Percentiles rank a stretch among this genome's conserved stretches.
Conservation (phyloP, 2,113 vertebrate genomes). For the Anhinga rufa region DNA sequence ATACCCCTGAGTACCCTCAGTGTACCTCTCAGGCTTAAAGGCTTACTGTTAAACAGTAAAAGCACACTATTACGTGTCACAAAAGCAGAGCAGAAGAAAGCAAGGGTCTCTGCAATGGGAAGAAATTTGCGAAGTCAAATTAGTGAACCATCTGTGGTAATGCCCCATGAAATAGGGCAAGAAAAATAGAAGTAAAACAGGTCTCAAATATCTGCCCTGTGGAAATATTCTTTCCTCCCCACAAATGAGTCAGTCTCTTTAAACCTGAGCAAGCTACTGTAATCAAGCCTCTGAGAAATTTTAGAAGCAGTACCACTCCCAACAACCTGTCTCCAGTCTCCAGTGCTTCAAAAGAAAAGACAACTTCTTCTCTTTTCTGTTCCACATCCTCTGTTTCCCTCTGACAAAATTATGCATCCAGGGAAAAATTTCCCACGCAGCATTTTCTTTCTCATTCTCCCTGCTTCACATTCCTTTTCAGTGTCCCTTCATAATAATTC, state of each 20-base stretch:
- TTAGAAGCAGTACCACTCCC: not conserved
- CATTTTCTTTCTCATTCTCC: not conserved
- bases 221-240: not conserved
- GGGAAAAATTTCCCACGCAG: not conserved
- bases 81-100: not conserved
- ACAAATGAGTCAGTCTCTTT: not conserved
- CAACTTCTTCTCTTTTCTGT: not conserved
- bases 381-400: not conserved
- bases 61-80: not conserved
- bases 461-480: not conserved
- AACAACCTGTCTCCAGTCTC: not conserved
- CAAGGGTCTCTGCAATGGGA: not conserved
- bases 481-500: not conserved
- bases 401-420: not conserved
- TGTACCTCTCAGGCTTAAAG: not conserved
- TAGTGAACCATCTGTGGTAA: not conserved
- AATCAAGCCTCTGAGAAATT: not conserved
- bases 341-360: not conserved
- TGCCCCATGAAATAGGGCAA: not conserved
- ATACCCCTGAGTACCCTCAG: not conserved
- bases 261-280: not conserved
- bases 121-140: not conserved
- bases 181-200: not conserved
- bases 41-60: not conserved
- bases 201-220: not conserved